A percentile compares a stretch with the other conserved stretches of the same genome.
Conservation (phyloP, 2,888 invertebrate genomes). For the Aphrophora alni region DNA sequence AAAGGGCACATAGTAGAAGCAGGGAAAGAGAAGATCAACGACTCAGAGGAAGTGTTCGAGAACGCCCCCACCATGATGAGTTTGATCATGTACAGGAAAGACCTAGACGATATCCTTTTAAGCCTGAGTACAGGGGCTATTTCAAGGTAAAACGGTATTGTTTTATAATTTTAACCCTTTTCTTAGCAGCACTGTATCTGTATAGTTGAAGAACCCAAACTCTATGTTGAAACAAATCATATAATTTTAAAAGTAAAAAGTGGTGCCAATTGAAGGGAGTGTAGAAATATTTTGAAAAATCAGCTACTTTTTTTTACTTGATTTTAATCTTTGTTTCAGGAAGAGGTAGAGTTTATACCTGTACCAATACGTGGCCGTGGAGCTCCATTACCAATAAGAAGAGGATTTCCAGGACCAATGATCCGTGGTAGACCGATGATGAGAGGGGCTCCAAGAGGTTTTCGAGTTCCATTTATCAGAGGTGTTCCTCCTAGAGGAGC, state of each 20-base stretch:
- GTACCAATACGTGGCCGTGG: not conserved
- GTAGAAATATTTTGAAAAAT: no score
- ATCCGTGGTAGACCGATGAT: not conserved
- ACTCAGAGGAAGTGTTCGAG: not conserved
- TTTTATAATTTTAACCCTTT: no score
- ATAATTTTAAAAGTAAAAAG: no score
- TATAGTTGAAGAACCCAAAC: no score
- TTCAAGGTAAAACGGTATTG: not conserved
- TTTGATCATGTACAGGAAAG: not conserved
- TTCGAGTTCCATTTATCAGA: not conserved
- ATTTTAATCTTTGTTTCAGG: no score
- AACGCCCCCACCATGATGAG: not conserved
- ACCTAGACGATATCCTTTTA: not conserved
- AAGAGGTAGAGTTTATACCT: not conserved
- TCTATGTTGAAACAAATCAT: no score
- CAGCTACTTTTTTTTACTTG: no score
- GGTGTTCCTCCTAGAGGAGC: not conserved
- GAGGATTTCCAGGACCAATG: not conserved
- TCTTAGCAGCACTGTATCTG: no score
- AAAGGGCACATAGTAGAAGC: not conserved
- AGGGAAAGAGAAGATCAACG: not conserved
- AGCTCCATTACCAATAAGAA: not conserved
- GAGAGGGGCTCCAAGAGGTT: not conserved
- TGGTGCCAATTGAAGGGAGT: no score
- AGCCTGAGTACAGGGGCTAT: not conserved